Percentiles rank a stretch among this genome's conserved stretches.
These are phyloP conservation scores for Aphelinus certus DNA, from an alignment of 1,140 invertebrate species.

Conservation along the genomic window DNA sequence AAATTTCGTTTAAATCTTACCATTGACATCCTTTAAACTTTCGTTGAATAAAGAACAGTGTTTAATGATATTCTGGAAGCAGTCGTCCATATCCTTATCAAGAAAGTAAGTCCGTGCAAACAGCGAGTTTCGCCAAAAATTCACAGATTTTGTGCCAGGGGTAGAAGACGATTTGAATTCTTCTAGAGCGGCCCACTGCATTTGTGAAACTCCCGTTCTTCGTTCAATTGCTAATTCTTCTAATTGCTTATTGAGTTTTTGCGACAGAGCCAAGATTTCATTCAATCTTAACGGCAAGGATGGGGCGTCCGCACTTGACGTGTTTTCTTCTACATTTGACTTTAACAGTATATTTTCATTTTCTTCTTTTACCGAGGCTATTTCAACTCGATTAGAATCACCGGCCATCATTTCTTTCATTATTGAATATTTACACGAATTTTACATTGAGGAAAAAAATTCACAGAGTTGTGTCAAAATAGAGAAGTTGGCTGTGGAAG, in stretches of 20 bases:
- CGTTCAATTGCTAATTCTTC: slow-evolving; percentile 56
- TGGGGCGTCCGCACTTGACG: not conserved
- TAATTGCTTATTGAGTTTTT: slow-evolving; percentile 46
- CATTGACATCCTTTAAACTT: slow-evolving; percentile 51
- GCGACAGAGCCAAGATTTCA: slow-evolving; percentile 45
- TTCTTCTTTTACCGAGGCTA: not conserved
- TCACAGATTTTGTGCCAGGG: not conserved
- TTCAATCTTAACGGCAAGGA: slow-evolving; percentile 43
- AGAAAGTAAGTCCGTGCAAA: slow-evolving; percentile 54
- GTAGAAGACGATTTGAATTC: slow-evolving; percentile 39
- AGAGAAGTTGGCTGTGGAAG: too few species aligned
- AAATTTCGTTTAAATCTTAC: slow-evolving; percentile 38
- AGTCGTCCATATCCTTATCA: slow-evolving; percentile 51
- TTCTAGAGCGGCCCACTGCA: slow-evolving; percentile 53
- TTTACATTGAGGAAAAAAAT: too few species aligned
- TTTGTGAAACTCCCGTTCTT: slow-evolving; percentile 50
- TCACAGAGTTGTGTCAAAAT: too few species aligned
- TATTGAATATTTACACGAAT: too few species aligned
- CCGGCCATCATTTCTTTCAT: too few species aligned
- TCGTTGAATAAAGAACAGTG: slow-evolving; percentile 49
- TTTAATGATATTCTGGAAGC: slow-evolving; percentile 49
- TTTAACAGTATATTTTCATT: too few species aligned
- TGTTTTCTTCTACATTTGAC: not conserved
- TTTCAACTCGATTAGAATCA: not conserved
- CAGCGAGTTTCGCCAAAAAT: slow-evolving; percentile 50